These are phyloP conservation scores for Byasa hedistus DNA, from an alignment of 2,888 invertebrate genomes.

Conservation along the genomic window DNA sequence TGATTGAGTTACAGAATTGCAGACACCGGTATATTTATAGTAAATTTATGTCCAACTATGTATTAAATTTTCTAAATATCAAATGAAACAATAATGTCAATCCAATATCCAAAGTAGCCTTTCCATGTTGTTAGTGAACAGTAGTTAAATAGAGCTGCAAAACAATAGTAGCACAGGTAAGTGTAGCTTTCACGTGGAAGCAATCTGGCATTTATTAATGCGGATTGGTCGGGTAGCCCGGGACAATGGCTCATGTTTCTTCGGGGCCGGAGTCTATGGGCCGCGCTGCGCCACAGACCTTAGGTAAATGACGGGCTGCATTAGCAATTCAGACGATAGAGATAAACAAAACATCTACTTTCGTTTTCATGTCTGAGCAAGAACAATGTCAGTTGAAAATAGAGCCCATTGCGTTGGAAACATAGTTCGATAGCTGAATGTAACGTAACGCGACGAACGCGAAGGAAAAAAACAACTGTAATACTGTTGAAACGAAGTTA, in stretches of 20 bases:
- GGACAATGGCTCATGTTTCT: constrained; percentile 59
- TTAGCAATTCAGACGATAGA: constrained; percentile 58
- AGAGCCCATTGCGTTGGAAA: constrained; percentile 37
- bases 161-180: constrained; percentile 30
- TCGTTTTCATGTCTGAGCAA: constrained; percentile 56
- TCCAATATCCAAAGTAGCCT: constrained; percentile 28
- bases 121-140: constrained; percentile 26
- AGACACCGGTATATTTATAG: too few species aligned
- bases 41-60: too few species aligned
- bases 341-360: constrained; percentile 57
- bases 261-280: constrained; percentile 50
- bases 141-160: constrained; percentile 30
- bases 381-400: constrained; percentile 43
- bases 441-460: constrained; percentile 37
- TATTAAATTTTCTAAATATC: not conserved
- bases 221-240: constrained; percentile 52
- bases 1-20: too few species aligned
- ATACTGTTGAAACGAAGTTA: constrained; percentile 41
- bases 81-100: constrained; percentile 21
- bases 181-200: constrained; percentile 39
- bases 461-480: constrained; percentile 37
- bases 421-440: constrained; percentile 40
- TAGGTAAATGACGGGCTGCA: constrained; percentile 55
- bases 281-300: constrained; percentile 49
- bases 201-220: constrained; percentile 62